Conservation (phyloP, 2,113 vertebrate genomes). For the Ammodytes dubius region DNA sequence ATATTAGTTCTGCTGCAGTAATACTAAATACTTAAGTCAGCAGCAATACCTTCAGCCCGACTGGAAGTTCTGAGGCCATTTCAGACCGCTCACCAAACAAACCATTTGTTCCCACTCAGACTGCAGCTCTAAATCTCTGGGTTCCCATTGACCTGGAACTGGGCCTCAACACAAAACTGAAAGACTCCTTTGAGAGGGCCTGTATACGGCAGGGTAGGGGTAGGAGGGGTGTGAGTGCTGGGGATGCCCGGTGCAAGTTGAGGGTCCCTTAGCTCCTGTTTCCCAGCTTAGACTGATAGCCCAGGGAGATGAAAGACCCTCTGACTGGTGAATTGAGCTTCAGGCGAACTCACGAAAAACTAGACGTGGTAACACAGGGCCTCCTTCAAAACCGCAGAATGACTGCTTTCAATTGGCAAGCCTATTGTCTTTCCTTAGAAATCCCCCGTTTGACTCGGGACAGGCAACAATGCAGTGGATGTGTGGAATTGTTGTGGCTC, state of each 20-base stretch:
- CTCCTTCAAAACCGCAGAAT: slow-evolving; percentile 65
- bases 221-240: slow-evolving; percentile 67
- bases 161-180: slow-evolving; percentile 80
- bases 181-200: slow-evolving; percentile 82
- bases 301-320: slow-evolving; percentile 80
- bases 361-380: slow-evolving; percentile 69
- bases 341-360: slow-evolving; percentile 77
- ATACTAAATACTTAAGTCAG: slow-evolving; percentile 64
- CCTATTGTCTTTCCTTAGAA: slow-evolving; percentile 66
- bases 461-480: slow-evolving; percentile 44
- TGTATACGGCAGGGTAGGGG: slow-evolving; percentile 44
- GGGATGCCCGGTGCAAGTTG: slow-evolving; percentile 46
- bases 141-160: slow-evolving; percentile 79
- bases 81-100: slow-evolving; percentile 80
- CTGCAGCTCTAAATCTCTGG: slow-evolving; percentile 75
- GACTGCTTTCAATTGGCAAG: slow-evolving; percentile 65
- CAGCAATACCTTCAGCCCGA: slow-evolving; percentile 62
- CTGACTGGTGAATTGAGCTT: slow-evolving; percentile 73
- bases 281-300: slow-evolving; percentile 76
- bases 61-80: slow-evolving; percentile 74
- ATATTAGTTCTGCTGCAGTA: slow-evolving; percentile 64
- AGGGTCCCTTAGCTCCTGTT: slow-evolving; percentile 81
- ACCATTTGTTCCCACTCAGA: slow-evolving; percentile 79
- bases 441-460: slow-evolving; percentile 60
- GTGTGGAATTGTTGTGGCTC: slow-evolving; percentile 48